Conservation (phyloP, 2,888 invertebrate species). For the Polyommatus iphigenia region DNA sequence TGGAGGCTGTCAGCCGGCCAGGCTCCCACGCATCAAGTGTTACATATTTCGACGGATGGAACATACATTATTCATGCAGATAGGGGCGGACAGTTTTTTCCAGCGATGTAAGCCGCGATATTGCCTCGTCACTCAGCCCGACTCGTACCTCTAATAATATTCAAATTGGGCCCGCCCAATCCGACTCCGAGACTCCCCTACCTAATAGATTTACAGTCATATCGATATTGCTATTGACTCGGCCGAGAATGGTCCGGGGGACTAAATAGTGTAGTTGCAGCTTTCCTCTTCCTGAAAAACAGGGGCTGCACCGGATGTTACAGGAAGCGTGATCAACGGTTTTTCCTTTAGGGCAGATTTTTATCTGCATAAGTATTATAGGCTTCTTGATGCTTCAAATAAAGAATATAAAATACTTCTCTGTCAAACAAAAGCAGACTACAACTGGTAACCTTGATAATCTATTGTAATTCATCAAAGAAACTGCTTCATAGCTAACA, state of each 20-base stretch:
- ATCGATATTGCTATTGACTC: slow-evolving; percentile 26
- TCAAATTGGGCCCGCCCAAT: slow-evolving; percentile 39
- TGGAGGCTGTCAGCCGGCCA: slow-evolving; percentile 14
- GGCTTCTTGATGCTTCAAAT: not conserved
- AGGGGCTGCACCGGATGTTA: slow-evolving; percentile 1
- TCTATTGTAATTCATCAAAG: too few species aligned
- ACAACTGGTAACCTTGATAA: too few species aligned
- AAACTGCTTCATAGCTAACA: not conserved
- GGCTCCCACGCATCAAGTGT: slow-evolving; percentile 32
- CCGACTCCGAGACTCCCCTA: slow-evolving; percentile 9
- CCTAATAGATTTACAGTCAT: slow-evolving; percentile 30
- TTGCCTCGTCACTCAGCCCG: slow-evolving; percentile 39
- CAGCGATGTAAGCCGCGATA: slow-evolving; percentile 37
- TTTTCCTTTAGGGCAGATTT: not conserved
- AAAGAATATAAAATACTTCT: not conserved
- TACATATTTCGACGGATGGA: slow-evolving; percentile 42
- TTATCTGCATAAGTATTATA: not conserved
- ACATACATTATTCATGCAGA: slow-evolving; percentile 45
- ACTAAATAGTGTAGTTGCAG: not conserved
- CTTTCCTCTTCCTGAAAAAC: slow-evolving; percentile 7
- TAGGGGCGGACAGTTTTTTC: slow-evolving; percentile 38
- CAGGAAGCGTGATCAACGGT: not conserved
- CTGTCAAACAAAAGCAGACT: not conserved
- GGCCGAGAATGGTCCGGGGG: not conserved
- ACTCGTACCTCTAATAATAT: slow-evolving; percentile 39